Evolutionary conservation across 2,797 vertebrate genomes (phyloP).

Genomic region (Rhyacichthys aspro): DNA sequence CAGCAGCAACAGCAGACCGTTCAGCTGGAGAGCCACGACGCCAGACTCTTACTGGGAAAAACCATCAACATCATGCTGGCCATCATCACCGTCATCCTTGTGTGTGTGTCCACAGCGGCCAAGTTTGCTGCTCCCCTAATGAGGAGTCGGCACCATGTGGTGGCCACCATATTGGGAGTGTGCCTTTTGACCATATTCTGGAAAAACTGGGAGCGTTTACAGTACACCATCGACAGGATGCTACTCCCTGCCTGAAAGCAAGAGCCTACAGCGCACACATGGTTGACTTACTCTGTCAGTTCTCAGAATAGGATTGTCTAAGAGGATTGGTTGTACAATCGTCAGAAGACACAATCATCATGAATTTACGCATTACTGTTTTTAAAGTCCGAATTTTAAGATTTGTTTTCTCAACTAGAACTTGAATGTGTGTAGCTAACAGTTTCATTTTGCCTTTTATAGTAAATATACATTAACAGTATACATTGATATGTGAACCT

Average conservation of each 20-base stretch:
- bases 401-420: constrained; percentile 33
- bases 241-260: constrained; percentile 83
- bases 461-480: constrained; percentile 40
- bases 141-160: constrained; percentile 90
- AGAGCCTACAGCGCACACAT: constrained; percentile 9
- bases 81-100: constrained; percentile 94
- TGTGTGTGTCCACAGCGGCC: constrained; percentile 95
- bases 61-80: constrained; percentile 97
- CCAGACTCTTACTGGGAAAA: constrained; percentile 90
- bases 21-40: constrained; percentile 90
- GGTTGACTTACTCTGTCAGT: constrained; percentile 17
- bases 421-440: constrained; percentile 58
- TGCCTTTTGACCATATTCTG: constrained; percentile 89
- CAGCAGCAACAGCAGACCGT: constrained; percentile 96
- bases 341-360: constrained; percentile 40
- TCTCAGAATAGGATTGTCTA: constrained; percentile 33
- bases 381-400: constrained; percentile 46
- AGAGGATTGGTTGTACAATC: constrained; percentile 78
- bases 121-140: constrained; percentile 92
- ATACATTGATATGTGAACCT: constrained; percentile 21
- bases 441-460: constrained; percentile 35
- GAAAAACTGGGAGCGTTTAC: constrained; percentile 92
- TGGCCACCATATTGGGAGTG: constrained; percentile 85
- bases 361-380: constrained; percentile 28
- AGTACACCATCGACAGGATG: constrained; percentile 78